Conservation (phyloP, 2,797 vertebrate genomes). For the Cyprinodon diabolis region DNA sequence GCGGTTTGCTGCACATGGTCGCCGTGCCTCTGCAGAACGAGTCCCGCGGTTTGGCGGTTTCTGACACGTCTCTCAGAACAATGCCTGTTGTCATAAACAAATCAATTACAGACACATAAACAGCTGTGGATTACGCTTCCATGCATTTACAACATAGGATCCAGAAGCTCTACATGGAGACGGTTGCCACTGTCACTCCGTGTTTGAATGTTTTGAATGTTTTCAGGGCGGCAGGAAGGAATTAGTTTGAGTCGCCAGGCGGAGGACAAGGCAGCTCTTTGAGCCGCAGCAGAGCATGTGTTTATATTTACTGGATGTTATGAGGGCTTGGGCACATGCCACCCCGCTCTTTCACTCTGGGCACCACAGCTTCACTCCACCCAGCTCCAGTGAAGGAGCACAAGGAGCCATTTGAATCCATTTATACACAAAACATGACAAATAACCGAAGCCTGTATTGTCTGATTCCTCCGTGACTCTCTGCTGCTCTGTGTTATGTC, state of each 20-base stretch:
- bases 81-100: slow-evolving; percentile 74
- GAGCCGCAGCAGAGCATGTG: slow-evolving; percentile 65
- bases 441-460: slow-evolving; percentile 66
- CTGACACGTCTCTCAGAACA: slow-evolving; percentile 64
- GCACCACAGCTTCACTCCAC: slow-evolving; percentile 64
- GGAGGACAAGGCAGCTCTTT: slow-evolving; percentile 73
- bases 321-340: slow-evolving; percentile 66
- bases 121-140: slow-evolving; percentile 44
- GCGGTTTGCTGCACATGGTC: not conserved
- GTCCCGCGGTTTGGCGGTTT: slow-evolving; percentile 48
- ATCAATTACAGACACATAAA: slow-evolving; percentile 60
- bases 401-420: slow-evolving; percentile 79
- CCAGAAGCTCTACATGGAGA: slow-evolving; percentile 5
- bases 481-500: slow-evolving; percentile 67
- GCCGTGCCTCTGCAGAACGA: not conserved
- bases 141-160: slow-evolving; percentile 49
- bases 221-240: slow-evolving; percentile 48
- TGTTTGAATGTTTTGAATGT: slow-evolving; percentile 13
- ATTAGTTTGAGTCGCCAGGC: slow-evolving; percentile 37
- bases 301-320: slow-evolving; percentile 80
- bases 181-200: not conserved
- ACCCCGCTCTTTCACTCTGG: slow-evolving; percentile 63
- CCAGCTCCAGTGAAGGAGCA: slow-evolving; percentile 76
- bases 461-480: slow-evolving; percentile 45
- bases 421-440: slow-evolving; percentile 68